Percentiles rank a stretch among this genome's conserved stretches.
Conservation (phyloP, 2,888 invertebrate genomes). For the Drosophila neotestacea region DNA sequence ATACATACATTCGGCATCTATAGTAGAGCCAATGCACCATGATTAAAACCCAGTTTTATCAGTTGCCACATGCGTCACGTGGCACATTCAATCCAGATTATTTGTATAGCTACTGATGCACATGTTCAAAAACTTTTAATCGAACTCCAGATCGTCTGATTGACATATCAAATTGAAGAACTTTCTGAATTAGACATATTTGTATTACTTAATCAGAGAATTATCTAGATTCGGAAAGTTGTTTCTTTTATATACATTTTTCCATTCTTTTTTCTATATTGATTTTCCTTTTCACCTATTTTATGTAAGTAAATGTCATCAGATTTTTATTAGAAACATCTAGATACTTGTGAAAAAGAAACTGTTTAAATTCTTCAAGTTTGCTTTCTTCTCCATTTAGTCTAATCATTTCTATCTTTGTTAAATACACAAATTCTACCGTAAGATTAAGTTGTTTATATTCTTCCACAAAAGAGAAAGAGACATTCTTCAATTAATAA, state of each 20-base stretch:
- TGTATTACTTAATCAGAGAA: neutral
- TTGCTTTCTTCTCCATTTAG: neutral
- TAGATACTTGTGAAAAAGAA: too few relatives aligned
- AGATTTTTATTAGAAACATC: too few relatives aligned
- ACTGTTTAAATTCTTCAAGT: neutral
- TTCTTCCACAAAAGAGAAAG: neutral
- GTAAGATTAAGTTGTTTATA: neutral
- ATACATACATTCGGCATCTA: conserved; percentile 5
- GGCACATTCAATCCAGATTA: neutral
- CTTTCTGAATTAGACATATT: neutral
- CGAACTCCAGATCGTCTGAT: neutral
- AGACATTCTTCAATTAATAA: neutral
- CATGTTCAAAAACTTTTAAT: conserved; percentile 4
- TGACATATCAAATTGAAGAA: conserved; percentile 7
- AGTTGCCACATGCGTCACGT: conserved; percentile 23
- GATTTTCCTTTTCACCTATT: too few relatives aligned
- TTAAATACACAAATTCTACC: neutral
- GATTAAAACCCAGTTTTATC: conserved; percentile 4
- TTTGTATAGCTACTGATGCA: neutral
- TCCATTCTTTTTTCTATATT: neutral
- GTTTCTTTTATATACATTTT: neutral
- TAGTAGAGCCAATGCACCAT: conserved; percentile 12
- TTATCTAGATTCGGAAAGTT: neutral
- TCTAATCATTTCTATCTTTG: neutral
- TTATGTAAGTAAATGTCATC: too few relatives aligned